Base-by-base conservation (phyloP, 1,140 invertebrate species). In the Dolichoris vasculosae region DNA sequence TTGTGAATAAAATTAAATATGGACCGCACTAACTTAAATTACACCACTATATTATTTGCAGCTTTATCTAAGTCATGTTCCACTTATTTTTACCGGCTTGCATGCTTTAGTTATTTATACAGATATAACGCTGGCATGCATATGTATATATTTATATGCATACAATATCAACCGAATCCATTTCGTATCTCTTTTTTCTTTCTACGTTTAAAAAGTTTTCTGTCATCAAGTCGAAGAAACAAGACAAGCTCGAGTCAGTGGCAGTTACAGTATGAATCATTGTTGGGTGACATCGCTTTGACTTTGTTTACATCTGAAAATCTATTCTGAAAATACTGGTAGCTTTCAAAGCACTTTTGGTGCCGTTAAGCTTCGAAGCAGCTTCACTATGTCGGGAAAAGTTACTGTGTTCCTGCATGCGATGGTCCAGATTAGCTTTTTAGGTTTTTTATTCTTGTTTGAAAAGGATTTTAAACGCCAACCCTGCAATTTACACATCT, bases 181-280 rank as follows among this genome's bases (percentile, higher is more conserved):
- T 59, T 59, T 23, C 4, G 2, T 59, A 26, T 26, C 55, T 59
- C 15, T 59, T 59, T 23, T 20, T 26, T 26, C 55, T 6, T 20
- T 9, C 48, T 15, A n/a, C 23, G 63, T 35, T 84, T 69, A 69
- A 84, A 84, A 84, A 84, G 38, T 77, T 83, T 40, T 6, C 40
- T 30, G 20, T 38, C 46, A 67, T 48, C 83, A 69, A 69, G 59
- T 67, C 59, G 43, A 78, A 69, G 59, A 83, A 83, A 76, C n/a
- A n/a, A 35, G 23, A 51, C 48, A 43, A 51, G 26, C 48, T 26
- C 51, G 26, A 23, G 32, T 30, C 26, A 43, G 32, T 38, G 59
- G 32, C 48, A 80, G 38, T 6, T 0, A 17, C 26, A 13, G 40
- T 15, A 13, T 73, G n/a, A 46, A 73, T 63, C 76, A 48, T 38